Conservation (phyloP, 2,888 invertebrate genomes). For the Steinernema hermaphroditum region DNA sequence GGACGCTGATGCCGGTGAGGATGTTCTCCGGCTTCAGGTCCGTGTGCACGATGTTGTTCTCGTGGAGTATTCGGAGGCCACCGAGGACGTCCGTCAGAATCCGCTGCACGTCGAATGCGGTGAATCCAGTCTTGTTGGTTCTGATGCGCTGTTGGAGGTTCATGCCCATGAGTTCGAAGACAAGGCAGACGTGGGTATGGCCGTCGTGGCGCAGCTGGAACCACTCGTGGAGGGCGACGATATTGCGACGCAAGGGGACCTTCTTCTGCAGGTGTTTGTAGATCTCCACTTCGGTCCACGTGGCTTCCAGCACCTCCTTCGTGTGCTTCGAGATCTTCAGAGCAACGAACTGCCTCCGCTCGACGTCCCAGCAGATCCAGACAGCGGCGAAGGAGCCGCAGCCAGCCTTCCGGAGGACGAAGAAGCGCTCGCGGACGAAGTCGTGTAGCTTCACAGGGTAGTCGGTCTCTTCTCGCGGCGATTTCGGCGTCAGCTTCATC, state of each 20-base stretch:
- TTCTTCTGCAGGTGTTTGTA: neutral
- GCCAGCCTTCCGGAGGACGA: neutral
- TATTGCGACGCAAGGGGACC: neutral
- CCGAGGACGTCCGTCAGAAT: neutral
- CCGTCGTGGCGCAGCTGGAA: too few species aligned
- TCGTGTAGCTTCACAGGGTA: neutral
- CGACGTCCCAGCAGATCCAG: constrained; percentile 1
- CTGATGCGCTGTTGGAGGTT: neutral
- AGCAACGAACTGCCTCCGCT: neutral
- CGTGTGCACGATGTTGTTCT: neutral
- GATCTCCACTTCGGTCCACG: neutral
- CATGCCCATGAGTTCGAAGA: neutral
- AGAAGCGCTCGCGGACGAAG: neutral
- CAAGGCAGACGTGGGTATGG: neutral
- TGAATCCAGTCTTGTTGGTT: neutral
- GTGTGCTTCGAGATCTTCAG: neutral
- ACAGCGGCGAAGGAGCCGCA: neutral
- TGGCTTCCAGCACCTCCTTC: neutral
- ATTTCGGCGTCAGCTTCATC: too few species aligned
- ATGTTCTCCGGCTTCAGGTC: constrained; percentile 10
- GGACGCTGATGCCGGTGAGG: neutral
- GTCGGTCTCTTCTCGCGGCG: too few species aligned
- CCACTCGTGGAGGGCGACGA: constrained; percentile 1
- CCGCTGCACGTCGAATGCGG: neutral
- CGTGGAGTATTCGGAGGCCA: neutral